A percentile compares a stretch with the other conserved stretches of the same genome.
Conservation (phyloP, 2,113 vertebrate species). For the Panthera leo region DNA sequence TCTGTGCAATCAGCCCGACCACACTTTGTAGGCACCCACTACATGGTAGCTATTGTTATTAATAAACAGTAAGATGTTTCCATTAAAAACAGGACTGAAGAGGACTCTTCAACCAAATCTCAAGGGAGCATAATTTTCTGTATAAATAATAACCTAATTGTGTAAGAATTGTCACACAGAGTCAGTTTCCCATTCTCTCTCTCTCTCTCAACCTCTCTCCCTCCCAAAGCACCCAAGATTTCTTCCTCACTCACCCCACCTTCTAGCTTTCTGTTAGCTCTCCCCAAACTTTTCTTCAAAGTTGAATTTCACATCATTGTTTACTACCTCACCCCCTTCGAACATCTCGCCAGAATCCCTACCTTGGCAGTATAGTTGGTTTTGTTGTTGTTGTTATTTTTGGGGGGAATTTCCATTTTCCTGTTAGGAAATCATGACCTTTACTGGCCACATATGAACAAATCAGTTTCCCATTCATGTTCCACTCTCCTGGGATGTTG, state of each 20-base stretch:
- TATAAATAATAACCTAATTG: background rate
- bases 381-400: background rate
- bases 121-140: background rate
- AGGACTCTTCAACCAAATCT: background rate
- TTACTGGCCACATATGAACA: constrained; percentile 17
- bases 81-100: background rate
- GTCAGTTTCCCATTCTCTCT: background rate
- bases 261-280: background rate
- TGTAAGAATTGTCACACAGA: background rate
- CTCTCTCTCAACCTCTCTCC: background rate
- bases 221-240: background rate
- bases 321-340: background rate
- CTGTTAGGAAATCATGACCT: constrained; percentile 16
- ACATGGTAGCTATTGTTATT: background rate
- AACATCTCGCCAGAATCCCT: background rate
- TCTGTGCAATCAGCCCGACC: background rate
- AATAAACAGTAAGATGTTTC: background rate
- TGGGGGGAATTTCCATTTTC: constrained; percentile 23
- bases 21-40: background rate
- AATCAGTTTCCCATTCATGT: constrained; percentile 10
- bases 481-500: constrained; percentile 27
- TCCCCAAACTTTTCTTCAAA: background rate
- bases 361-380: background rate
- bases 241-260: background rate
- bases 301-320: constrained; percentile 14